A percentile compares a stretch with the other conserved stretches of the same genome.
These are phyloP conservation scores for Rhinichthys osculus DNA, from an alignment of 2,797 vertebrate species.

Conservation along the genomic window DNA sequence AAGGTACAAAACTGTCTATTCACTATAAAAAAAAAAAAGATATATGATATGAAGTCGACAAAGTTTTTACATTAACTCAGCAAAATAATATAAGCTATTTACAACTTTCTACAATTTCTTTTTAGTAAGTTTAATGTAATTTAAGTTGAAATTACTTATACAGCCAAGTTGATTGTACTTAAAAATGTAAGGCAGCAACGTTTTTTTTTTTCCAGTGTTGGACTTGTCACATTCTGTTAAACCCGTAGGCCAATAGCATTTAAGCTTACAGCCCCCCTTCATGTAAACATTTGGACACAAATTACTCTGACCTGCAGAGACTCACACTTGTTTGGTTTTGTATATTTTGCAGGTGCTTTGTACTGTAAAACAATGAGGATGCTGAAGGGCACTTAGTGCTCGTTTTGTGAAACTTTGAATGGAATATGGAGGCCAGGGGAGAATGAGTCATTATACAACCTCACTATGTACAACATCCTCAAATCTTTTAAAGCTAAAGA, in stretches of 20 bases:
- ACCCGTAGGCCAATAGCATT: background rate
- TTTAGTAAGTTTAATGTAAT: background rate
- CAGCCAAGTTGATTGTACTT: background rate
- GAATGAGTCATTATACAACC: conserved; percentile 21
- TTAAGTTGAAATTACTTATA: background rate
- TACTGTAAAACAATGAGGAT: conserved; percentile 1
- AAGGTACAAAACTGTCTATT: background rate
- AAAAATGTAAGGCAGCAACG: too few relatives aligned
- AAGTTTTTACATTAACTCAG: too few relatives aligned
- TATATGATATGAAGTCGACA: too few relatives aligned
- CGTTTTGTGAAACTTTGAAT: conserved; percentile 2
- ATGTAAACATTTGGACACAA: background rate
- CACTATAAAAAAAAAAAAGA: too few relatives aligned
- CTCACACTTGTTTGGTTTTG: background rate
- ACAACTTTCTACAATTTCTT: too few relatives aligned
- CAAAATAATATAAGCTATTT: too few relatives aligned
- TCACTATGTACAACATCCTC: conserved; percentile 27
- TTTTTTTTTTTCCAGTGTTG: background rate
- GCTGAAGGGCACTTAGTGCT: background rate
- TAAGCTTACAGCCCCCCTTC: background rate
- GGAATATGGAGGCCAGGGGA: conserved; percentile 2
- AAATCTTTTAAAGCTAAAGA: conserved; percentile 6
- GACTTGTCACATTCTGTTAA: background rate
- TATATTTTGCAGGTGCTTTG: background rate
- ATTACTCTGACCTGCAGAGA: background rate